Percentiles rank a stretch among this genome's conserved stretches.
phyloP scores from a whole-genome alignment of 1,140 invertebrate species.

The Bombus vancouverensis region DNA sequence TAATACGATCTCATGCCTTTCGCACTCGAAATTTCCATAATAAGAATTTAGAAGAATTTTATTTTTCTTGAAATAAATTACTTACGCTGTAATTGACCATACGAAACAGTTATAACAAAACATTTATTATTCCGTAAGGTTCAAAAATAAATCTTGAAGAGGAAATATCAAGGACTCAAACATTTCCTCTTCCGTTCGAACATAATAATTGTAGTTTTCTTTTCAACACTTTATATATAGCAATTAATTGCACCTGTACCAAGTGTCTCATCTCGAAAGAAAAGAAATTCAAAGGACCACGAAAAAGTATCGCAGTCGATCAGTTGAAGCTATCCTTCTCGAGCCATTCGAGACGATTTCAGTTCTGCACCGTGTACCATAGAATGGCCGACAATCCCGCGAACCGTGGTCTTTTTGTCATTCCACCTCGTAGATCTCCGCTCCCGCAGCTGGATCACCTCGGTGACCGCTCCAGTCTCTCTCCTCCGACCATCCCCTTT shows the following conservation, averaged over 20 bases:
- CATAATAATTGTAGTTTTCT: slow-evolving; percentile 36
- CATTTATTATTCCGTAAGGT: too few relatives aligned
- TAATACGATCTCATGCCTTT: neutral
- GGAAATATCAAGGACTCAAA: neutral
- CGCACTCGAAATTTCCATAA: neutral
- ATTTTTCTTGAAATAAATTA: too few relatives aligned
- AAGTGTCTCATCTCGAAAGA: slow-evolving; percentile 9
- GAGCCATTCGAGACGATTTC: slow-evolving; percentile 67
- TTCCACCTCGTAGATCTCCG: slow-evolving; percentile 74
- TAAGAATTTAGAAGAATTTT: neutral
- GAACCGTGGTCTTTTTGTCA: slow-evolving; percentile 74
- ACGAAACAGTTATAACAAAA: too few relatives aligned
- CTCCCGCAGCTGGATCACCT: slow-evolving; percentile 67
- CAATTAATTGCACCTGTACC: slow-evolving; percentile 32
- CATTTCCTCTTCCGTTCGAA: neutral
- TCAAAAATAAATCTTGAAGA: too few relatives aligned
- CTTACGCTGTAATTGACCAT: too few relatives aligned
- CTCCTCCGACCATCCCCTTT: slow-evolving; percentile 44
- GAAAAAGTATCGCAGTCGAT: slow-evolving; percentile 50
- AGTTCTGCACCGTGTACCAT: slow-evolving; percentile 19
- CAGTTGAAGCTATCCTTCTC: slow-evolving; percentile 46
- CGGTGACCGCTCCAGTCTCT: slow-evolving; percentile 70
- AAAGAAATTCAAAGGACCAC: slow-evolving; percentile 53
- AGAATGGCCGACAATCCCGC: slow-evolving; percentile 34
- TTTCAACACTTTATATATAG: slow-evolving; percentile 27